Conservation (phyloP, 2,113 vertebrate genomes). For the Motacilla tschutschensis region DNA sequence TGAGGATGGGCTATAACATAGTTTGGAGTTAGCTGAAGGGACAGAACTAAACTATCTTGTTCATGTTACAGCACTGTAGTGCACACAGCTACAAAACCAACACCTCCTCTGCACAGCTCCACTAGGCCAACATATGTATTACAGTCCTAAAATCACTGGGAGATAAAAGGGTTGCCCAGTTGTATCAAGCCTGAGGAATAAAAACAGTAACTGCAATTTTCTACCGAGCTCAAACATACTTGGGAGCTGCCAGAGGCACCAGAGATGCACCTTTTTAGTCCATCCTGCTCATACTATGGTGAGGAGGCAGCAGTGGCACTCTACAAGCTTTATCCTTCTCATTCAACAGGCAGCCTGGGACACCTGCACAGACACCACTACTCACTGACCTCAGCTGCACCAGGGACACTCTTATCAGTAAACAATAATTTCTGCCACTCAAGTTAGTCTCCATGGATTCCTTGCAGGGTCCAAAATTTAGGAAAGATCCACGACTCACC, state of each 20-base stretch:
- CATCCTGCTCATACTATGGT: background rate
- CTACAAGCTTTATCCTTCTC: background rate
- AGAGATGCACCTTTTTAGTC: background rate
- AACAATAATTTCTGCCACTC: background rate
- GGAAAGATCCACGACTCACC: background rate
- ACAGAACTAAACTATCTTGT: background rate
- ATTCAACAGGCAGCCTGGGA: background rate
- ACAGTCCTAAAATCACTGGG: background rate
- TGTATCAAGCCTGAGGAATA: background rate
- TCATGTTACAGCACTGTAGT: background rate
- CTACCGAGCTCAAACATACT: background rate
- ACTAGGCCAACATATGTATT: fast-evolving
- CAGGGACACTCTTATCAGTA: background rate
- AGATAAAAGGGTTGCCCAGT: background rate
- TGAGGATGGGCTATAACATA: background rate
- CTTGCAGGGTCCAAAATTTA: background rate
- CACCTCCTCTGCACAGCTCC: background rate
- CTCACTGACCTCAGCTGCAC: background rate
- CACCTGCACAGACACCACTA: background rate
- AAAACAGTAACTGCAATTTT: background rate
- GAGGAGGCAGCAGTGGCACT: background rate
- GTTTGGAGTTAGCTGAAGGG: background rate
- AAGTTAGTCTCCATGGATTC: background rate
- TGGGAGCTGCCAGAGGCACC: background rate
- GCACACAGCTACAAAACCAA: background rate